Conservation (phyloP, 2,888 invertebrate species). For the Leptopilina drosophilae region DNA sequence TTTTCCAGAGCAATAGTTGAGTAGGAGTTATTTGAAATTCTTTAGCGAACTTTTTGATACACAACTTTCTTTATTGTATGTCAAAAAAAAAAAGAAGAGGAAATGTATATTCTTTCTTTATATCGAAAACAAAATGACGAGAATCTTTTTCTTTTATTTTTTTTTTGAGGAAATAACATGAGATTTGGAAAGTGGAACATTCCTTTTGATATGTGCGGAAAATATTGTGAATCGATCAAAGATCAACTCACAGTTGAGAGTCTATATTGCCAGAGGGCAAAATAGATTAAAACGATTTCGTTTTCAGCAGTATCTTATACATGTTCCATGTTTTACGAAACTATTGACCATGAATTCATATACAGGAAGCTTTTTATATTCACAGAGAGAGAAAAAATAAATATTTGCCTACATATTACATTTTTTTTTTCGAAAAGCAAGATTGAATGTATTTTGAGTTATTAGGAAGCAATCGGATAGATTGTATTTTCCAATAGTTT, state of each 20-base stretch:
- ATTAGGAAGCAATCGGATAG: too few relatives aligned
- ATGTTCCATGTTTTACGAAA: not conserved
- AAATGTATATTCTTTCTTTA: conserved; percentile 9
- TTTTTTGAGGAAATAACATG: conserved; percentile 16
- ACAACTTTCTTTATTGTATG: not conserved
- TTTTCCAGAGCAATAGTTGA: not conserved
- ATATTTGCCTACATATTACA: too few relatives aligned
- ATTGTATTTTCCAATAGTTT: too few relatives aligned
- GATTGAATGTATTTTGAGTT: too few relatives aligned
- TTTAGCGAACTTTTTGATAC: not conserved
- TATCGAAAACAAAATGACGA: conserved; percentile 35
- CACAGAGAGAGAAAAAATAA: too few relatives aligned
- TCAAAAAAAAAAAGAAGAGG: not conserved
- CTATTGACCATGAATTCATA: not conserved
- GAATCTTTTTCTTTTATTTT: conserved; percentile 1
- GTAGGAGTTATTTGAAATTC: conserved; percentile 22
- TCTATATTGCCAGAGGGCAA: conserved; percentile 7
- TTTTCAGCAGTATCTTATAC: conserved; percentile 6
- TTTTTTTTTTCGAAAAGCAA: too few relatives aligned
- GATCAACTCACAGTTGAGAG: not conserved
- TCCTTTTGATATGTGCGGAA: not conserved
- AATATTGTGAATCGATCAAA: conserved; percentile 19
- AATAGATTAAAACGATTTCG: conserved; percentile 27
- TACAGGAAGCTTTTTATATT: too few relatives aligned
- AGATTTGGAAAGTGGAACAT: conserved; percentile 15